phyloP scores from a whole-genome alignment of 2,113 vertebrate genomes.

The Misgurnus mizolepis region DNA sequence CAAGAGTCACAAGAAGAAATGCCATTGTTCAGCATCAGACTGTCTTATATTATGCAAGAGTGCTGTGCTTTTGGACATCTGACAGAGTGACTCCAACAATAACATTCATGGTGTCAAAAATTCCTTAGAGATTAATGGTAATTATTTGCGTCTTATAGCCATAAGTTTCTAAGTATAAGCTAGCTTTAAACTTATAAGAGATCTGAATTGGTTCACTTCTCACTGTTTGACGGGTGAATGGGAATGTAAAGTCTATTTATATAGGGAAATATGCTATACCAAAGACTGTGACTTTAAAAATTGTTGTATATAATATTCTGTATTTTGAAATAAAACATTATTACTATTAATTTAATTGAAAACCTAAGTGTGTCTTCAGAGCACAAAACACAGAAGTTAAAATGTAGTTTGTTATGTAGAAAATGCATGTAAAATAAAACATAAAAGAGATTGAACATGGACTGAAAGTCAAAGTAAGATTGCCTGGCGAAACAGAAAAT shows the following conservation, averaged over 20 bases:
- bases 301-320: slow-evolving; percentile 3
- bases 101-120: not conserved
- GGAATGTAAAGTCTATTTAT: slow-evolving; percentile 19
- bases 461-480: too few species aligned
- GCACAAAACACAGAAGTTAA: too few species aligned
- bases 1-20: not conserved
- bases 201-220: not conserved
- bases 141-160: not conserved
- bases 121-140: not conserved
- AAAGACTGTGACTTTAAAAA: not conserved
- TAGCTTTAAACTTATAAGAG: not conserved
- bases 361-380: too few species aligned
- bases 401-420: too few species aligned
- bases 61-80: not conserved
- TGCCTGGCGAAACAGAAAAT: too few species aligned
- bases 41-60: slow-evolving; percentile 11
- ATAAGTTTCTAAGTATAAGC: not conserved
- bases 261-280: not conserved
- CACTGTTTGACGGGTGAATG: not conserved
- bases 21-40: not conserved
- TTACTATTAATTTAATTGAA: not conserved
- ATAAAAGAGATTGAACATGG: too few species aligned
- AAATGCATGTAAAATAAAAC: too few species aligned
- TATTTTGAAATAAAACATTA: not conserved
- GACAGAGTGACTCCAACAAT: not conserved